Conservation (phyloP, 2,888 invertebrate species). For the Megalurothrips usitatus region DNA sequence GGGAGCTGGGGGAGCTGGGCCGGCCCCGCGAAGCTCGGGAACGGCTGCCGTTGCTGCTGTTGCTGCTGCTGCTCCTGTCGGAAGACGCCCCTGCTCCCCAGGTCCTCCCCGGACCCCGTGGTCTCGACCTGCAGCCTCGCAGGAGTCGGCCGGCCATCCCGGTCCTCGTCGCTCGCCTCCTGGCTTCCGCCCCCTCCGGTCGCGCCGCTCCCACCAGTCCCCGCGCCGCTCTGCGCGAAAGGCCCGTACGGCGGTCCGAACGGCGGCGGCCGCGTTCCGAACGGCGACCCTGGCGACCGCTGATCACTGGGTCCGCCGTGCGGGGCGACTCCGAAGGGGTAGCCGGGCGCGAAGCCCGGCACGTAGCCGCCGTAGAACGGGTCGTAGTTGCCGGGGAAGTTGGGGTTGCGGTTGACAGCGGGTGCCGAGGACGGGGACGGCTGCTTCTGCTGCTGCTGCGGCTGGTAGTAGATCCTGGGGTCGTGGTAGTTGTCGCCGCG, state of each 20-base stretch:
- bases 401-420: neutral
- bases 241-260: neutral
- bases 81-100: neutral
- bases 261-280: neutral
- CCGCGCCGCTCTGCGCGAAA: neutral
- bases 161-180: neutral
- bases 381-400: neutral
- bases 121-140: neutral
- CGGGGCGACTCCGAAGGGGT: neutral
- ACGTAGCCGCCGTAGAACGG: neutral
- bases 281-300: neutral
- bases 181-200: neutral
- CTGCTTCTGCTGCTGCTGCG: neutral
- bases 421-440: neutral
- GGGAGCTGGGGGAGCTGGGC: neutral
- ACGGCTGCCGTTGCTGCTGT: neutral
- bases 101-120: neutral
- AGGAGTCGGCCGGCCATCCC: neutral
- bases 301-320: neutral
- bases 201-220: neutral
- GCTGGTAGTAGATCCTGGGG: neutral
- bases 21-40: neutral
- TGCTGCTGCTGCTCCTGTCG: neutral
- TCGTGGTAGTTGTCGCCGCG: neutral
- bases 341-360: neutral